phyloP scores from a whole-genome alignment of 2,797 vertebrate species.

The Ara ararauna region DNA sequence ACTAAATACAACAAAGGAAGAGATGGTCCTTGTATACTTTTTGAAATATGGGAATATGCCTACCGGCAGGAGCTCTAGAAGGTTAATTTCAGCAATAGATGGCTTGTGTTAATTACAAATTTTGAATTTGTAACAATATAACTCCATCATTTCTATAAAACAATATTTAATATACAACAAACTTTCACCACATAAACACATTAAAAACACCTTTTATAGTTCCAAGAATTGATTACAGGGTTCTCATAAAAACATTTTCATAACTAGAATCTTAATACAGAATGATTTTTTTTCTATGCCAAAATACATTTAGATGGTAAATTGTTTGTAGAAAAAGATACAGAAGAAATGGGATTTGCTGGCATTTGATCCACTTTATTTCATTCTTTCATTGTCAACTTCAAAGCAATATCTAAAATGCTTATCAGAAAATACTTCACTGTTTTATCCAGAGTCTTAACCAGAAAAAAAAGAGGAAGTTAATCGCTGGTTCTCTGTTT shows the following conservation, averaged over 20 bases:
- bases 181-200: constrained; percentile 83
- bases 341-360: constrained; percentile 76
- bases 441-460: constrained; percentile 52
- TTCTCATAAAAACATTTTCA: constrained; percentile 82
- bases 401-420: constrained; percentile 54
- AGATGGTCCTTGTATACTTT: background rate
- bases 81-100: constrained; percentile 20
- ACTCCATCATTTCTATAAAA: constrained; percentile 80
- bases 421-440: constrained; percentile 33
- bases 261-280: constrained; percentile 82
- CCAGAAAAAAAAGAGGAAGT: constrained; percentile 9
- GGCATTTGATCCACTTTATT: constrained; percentile 71
- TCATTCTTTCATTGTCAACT: constrained; percentile 56
- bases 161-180: constrained; percentile 82
- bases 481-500: constrained; percentile 13
- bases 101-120: constrained; percentile 37
- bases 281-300: constrained; percentile 80
- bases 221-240: constrained; percentile 78
- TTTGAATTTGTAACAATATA: constrained; percentile 83
- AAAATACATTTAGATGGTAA: constrained; percentile 82
- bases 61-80: background rate
- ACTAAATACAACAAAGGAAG: background rate
- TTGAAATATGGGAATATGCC: background rate
- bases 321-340: constrained; percentile 75
- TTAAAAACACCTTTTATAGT: constrained; percentile 78